Evolutionary conservation across 2,113 vertebrate genomes (phyloP), one percentile per base, ranked within the genome.

Genomic region (Irena cyanogastra): DNA sequence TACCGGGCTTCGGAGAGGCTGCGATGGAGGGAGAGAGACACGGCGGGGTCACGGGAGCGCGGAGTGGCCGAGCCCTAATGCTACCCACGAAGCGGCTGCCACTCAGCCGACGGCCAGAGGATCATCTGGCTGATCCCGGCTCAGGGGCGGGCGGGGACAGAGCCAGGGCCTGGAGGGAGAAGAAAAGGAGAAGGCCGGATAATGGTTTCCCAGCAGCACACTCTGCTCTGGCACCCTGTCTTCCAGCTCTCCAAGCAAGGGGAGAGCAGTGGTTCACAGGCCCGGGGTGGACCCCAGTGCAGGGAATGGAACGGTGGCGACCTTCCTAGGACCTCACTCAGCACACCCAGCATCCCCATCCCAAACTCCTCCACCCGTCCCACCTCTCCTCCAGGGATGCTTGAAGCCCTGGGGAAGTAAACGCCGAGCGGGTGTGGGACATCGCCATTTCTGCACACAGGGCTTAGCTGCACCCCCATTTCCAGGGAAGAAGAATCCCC

Each of bases 121-220:
- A 97, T 97, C 96, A 96, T 97, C 93, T 96, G 97, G 97, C 94
- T 98, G 97, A 97, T 97, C 95, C 89, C 74, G 76, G 96, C 92
- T 86, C 93, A 90, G 94, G 79, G 94, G 87, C 96, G 81, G 94
- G 88, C 31, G 49, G 81, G 92, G 93, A 97, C 18, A 65, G 86
- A 90, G 74, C 93, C 85, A 31, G 54, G 90, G 93, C 91, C 60
- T 70, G 91, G 56, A 75, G 80, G 68, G 50, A 84, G 47, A 75
- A 76, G 75, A 83, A 92, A 94, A 94, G 44, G 28, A 93, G 85
- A 63, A n/a, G 49, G 50, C 49, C 1, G 35, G 60, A 70, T 74
- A 70, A 75, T 63, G 60, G 35, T 78, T 78, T 89, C 35, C 30
- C 74, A 52, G 69, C 24, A 27, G 87, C 21, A 5, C 64, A 11